Evolutionary conservation across 1,140 invertebrate genomes (phyloP).

Genomic region (Polypedilum vanderplanki): DNA sequence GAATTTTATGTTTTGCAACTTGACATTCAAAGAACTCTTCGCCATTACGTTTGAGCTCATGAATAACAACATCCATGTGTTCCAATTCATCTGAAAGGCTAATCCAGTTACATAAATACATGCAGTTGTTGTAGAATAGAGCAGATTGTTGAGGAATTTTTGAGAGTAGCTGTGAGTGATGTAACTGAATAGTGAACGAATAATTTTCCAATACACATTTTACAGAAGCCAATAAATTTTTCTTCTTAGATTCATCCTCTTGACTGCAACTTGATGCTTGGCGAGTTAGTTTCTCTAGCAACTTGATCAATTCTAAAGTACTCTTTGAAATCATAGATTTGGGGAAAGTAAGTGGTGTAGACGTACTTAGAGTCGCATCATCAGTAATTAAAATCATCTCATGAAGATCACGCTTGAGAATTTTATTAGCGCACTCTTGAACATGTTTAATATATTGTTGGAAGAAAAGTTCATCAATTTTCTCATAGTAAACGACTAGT

Average conservation of each 20-base stretch:
- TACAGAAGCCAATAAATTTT: slow-evolving; percentile 57
- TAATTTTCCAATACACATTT: slow-evolving; percentile 74
- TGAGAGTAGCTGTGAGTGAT: slow-evolving; percentile 69
- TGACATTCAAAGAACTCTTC: slow-evolving; percentile 61
- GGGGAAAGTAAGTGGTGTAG: slow-evolving; percentile 44
- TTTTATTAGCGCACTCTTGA: slow-evolving; percentile 57
- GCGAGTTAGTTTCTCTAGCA: slow-evolving; percentile 64
- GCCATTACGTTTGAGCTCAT: slow-evolving; percentile 56
- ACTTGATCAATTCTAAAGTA: slow-evolving; percentile 55
- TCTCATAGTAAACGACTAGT: slow-evolving; percentile 60
- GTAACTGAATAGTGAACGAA: slow-evolving; percentile 63
- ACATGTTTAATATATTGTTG: slow-evolving; percentile 70
- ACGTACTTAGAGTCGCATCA: slow-evolving; percentile 41
- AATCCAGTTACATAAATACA: slow-evolving; percentile 69
- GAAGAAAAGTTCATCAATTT: slow-evolving; percentile 71
- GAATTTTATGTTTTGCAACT: slow-evolving; percentile 62
- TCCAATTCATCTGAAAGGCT: slow-evolving; percentile 38
- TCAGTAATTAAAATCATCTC: slow-evolving; percentile 58
- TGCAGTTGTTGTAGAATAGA: slow-evolving; percentile 89
- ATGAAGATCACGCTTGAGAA: slow-evolving; percentile 78
- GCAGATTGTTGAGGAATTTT: slow-evolving; percentile 80
- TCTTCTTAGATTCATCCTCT: slow-evolving; percentile 52
- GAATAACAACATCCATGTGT: slow-evolving; percentile 41
- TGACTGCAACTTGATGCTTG: slow-evolving; percentile 56
- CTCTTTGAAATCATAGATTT: slow-evolving; percentile 56